Evolutionary conservation across 1,140 invertebrate genomes (phyloP), one percentile per base, ranked within the genome.

Genomic region (Drosophila miranda): DNA sequence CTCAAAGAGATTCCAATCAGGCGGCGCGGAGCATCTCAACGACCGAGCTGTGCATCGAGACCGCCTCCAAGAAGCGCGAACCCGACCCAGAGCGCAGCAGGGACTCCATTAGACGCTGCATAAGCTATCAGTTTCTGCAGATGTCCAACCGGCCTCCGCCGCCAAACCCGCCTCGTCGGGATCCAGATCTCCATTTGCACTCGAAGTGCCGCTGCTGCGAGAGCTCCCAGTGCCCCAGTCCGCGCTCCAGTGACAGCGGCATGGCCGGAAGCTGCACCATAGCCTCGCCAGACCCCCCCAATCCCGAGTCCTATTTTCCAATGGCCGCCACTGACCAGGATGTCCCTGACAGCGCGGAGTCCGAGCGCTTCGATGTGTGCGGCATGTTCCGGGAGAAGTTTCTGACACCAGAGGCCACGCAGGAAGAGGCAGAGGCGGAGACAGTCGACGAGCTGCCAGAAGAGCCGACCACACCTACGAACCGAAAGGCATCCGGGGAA

Each of bases 191-290:
- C 7, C 63, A 76, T 42, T 16, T 69, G 34, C 53, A 76, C 53
- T 72, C 75, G 45, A 93, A 93, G 79, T 94, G 93, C 76, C 92
- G 93, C 69, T 94, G 93, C 81, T 94, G 93, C 62, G 92, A 93
- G 59, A 92, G 92, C 61, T 93, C 92, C 5, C 78, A 92, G 56
- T 94, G 93, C 68, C 93, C 93, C 14, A 94, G 94, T 88, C 93
- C 93, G 0, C 90, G 94, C 26, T 97, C 96, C 4, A 96, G 95
- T 6, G 96, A 97, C 51, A 90, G 89, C 1, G 96, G 96, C 16
- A 95, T 97, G 91, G 96, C 95, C 3, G 96, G 96, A 23, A 96
- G 95, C 86, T 96, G 94, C 81, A 94, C 93, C 41, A 91, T 95
- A 51, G 93, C 94, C 13, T 95, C 94, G 2, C 94, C 94, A 2